Evolutionary conservation across 2,113 vertebrate species (phyloP).

Genomic region (Hippopotamus amphibius): DNA sequence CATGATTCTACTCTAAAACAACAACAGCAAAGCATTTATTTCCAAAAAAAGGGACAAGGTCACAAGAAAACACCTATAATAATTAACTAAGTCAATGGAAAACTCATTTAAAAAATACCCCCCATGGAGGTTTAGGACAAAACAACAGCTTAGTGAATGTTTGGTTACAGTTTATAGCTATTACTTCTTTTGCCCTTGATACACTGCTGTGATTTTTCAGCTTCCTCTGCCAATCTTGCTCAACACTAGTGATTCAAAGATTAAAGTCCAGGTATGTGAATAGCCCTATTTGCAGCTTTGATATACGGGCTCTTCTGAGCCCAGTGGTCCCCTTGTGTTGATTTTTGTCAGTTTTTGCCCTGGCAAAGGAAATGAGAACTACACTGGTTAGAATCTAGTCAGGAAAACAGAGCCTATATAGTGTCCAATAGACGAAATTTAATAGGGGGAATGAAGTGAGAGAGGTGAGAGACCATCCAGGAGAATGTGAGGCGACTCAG

Average conservation of each 20-base stretch:
- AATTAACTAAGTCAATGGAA: conserved; percentile 81
- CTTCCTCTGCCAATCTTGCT: conserved; percentile 64
- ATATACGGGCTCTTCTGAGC: conserved; percentile 10
- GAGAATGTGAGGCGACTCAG: background rate
- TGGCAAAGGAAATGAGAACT: background rate
- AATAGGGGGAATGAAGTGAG: background rate
- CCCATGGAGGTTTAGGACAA: conserved; percentile 76
- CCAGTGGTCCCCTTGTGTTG: background rate
- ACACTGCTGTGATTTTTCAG: conserved; percentile 72
- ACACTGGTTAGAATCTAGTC: background rate
- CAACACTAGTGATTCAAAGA: conserved; percentile 60
- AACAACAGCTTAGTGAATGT: conserved; percentile 73
- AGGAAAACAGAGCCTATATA: background rate
- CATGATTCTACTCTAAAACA: conserved; percentile 70
- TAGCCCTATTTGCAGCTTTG: background rate
- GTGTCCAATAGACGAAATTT: background rate
- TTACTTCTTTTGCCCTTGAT: conserved; percentile 71
- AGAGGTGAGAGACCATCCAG: conserved; percentile 3
- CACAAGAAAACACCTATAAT: conserved; percentile 76
- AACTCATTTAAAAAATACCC: conserved; percentile 75
- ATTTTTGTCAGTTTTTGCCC: conserved; percentile 31
- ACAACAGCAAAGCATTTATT: conserved; percentile 74
- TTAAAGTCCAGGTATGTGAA: conserved; percentile 65
- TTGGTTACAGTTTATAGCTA: conserved; percentile 70
- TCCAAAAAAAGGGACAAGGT: conserved; percentile 75